A percentile compares a stretch with the other conserved stretches of the same genome.
These are phyloP conservation scores for Callopanchax toddi DNA, from an alignment of 2,113 vertebrate genomes.

Conservation along the genomic window DNA sequence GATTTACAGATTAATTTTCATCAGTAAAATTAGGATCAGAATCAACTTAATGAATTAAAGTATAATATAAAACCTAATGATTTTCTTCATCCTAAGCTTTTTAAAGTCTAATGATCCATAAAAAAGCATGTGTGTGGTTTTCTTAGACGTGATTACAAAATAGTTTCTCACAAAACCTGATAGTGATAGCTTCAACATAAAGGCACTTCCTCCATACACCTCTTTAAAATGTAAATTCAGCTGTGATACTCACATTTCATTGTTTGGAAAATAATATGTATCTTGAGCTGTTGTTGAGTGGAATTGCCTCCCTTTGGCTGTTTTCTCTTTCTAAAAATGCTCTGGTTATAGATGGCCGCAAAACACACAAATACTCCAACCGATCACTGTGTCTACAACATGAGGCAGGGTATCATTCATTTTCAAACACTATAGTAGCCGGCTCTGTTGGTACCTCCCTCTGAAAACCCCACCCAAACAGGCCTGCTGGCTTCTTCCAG, in stretches of 20 bases:
- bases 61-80: not conserved
- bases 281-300: not conserved
- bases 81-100: not conserved
- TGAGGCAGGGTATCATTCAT: constrained; percentile 67
- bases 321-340: not conserved
- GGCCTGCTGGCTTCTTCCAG: constrained; percentile 45
- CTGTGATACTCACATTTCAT: constrained; percentile 68
- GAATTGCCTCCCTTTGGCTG: not conserved
- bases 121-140: not conserved
- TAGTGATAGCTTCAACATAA: not conserved
- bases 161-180: not conserved
- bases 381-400: constrained; percentile 31
- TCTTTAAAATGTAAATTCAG: not conserved
- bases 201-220: not conserved
- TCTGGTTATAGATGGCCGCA: constrained; percentile 1
- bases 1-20: no score
- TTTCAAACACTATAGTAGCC: constrained; percentile 75
- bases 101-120: not conserved
- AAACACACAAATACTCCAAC: not conserved
- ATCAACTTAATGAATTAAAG: not conserved
- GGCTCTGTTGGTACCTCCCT: constrained; percentile 57
- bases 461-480: constrained; percentile 72
- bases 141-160: not conserved
- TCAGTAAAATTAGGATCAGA: no score
- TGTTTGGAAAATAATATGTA: constrained; percentile 1